Evolutionary conservation across 1,140 invertebrate species (phyloP).

Genomic region (Holcopasites calliopsidis): DNA sequence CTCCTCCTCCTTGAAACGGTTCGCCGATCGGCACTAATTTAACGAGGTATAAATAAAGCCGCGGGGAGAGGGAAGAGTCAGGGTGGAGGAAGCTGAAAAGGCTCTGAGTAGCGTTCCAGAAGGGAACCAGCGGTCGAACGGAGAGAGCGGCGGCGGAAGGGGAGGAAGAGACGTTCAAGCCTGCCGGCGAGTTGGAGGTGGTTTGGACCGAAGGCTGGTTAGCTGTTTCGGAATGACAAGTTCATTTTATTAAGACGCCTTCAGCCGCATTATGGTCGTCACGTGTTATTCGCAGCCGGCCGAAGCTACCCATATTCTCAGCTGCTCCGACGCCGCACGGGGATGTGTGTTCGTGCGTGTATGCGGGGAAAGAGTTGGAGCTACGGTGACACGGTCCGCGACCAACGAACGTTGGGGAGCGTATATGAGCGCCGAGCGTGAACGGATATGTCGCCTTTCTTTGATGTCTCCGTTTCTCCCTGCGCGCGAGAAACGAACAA

Average conservation of each 20-base stretch:
- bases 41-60: constrained; percentile 74
- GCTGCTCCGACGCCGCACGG: constrained; percentile 13
- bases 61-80: constrained; percentile 21
- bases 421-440: constrained; percentile 70
- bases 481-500: constrained; percentile 11
- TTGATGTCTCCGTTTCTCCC: constrained; percentile 72
- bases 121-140: background rate
- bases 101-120: constrained; percentile 56
- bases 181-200: constrained; percentile 57
- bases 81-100: constrained; percentile 51
- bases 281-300: constrained; percentile 69
- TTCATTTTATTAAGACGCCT: constrained; percentile 77
- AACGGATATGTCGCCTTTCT: constrained; percentile 78
- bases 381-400: constrained; percentile 52
- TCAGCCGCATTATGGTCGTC: constrained; percentile 71
- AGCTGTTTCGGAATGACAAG: constrained; percentile 74
- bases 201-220: constrained; percentile 64
- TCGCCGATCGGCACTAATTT: constrained; percentile 74
- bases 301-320: constrained; percentile 60
- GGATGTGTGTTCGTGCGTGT: constrained; percentile 12
- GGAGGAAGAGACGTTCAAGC: constrained; percentile 34
- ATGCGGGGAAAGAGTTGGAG: background rate
- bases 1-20: constrained; percentile 32
- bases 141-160: constrained; percentile 20
- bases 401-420: constrained; percentile 47